phyloP scores from a whole-genome alignment of 2,113 vertebrate genomes.

The Ceyx melanurus region DNA sequence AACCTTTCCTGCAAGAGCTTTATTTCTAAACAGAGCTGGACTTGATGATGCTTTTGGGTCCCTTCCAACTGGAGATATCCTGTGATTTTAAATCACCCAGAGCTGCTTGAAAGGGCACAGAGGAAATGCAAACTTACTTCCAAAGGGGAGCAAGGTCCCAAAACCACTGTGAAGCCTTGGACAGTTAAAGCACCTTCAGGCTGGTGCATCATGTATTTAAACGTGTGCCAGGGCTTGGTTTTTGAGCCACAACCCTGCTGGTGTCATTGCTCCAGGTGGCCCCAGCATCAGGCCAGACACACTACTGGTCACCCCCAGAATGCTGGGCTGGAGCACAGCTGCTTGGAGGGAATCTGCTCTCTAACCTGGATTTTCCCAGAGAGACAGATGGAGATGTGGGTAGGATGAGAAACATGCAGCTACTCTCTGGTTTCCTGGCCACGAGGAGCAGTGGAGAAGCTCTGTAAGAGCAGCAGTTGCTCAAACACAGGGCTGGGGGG shows the following conservation, averaged over 20 bases:
- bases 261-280: background rate
- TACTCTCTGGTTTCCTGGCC: background rate
- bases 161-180: fast-evolving
- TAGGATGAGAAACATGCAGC: background rate
- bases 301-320: background rate
- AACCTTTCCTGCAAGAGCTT: background rate
- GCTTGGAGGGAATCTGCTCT: background rate
- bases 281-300: background rate
- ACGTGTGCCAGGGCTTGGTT: background rate
- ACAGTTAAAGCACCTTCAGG: background rate
- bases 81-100: background rate
- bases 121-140: background rate
- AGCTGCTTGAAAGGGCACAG: background rate
- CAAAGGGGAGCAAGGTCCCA: background rate
- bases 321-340: background rate
- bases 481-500: background rate
- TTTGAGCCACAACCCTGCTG: background rate
- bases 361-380: background rate
- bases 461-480: background rate
- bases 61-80: background rate
- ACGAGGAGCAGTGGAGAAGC: background rate
- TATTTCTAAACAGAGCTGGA: background rate
- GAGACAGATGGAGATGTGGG: background rate
- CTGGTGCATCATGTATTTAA: background rate
- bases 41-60: background rate